These are phyloP conservation scores for Leptodactylus fuscus DNA, from an alignment of 2,113 vertebrate genomes.

Conservation along the genomic window DNA sequence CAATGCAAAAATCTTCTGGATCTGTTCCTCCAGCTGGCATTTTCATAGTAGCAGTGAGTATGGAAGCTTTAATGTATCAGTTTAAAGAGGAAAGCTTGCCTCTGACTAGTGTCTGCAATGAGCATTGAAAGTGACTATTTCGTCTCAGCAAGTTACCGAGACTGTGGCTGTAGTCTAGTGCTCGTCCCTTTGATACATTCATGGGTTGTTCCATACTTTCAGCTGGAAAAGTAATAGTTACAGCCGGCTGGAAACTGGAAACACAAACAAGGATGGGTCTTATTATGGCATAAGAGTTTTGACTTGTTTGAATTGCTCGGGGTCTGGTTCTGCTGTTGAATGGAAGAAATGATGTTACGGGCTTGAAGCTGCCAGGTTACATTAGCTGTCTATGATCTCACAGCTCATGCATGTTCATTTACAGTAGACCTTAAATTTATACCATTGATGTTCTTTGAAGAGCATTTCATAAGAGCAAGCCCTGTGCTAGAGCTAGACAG, in stretches of 20 bases:
- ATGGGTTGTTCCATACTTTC: slow-evolving; percentile 54
- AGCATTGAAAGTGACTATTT: slow-evolving; percentile 62
- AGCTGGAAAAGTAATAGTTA: slow-evolving; percentile 60
- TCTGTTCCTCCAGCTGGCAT: slow-evolving; percentile 53
- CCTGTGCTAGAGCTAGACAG: not conserved
- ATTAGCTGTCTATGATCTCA: slow-evolving; percentile 84
- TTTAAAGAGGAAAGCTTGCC: slow-evolving; percentile 67
- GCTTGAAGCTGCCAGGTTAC: slow-evolving; percentile 78
- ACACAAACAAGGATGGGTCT: slow-evolving; percentile 68
- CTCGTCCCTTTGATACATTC: slow-evolving; percentile 61
- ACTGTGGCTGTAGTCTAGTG: slow-evolving; percentile 25
- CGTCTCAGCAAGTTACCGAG: slow-evolving; percentile 63
- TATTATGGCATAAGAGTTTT: slow-evolving; percentile 67
- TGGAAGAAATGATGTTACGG: slow-evolving; percentile 82
- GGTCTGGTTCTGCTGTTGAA: slow-evolving; percentile 73
- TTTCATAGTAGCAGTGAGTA: slow-evolving; percentile 57
- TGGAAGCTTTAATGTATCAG: slow-evolving; percentile 61
- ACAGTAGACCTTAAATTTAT: slow-evolving; percentile 68
- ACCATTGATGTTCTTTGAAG: slow-evolving; percentile 69
- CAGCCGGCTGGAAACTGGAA: slow-evolving; percentile 59
- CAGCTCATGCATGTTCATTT: slow-evolving; percentile 75
- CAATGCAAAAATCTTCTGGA: slow-evolving; percentile 57
- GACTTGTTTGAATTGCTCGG: slow-evolving; percentile 65
- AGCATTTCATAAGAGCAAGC: slow-evolving; percentile 29
- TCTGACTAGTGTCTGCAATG: slow-evolving; percentile 63